Percentiles rank a stretch among this genome's conserved stretches.
These are phyloP conservation scores for Cyanoramphus novaezelandiae DNA, from an alignment of 2,113 vertebrate genomes.

Conservation along the genomic window DNA sequence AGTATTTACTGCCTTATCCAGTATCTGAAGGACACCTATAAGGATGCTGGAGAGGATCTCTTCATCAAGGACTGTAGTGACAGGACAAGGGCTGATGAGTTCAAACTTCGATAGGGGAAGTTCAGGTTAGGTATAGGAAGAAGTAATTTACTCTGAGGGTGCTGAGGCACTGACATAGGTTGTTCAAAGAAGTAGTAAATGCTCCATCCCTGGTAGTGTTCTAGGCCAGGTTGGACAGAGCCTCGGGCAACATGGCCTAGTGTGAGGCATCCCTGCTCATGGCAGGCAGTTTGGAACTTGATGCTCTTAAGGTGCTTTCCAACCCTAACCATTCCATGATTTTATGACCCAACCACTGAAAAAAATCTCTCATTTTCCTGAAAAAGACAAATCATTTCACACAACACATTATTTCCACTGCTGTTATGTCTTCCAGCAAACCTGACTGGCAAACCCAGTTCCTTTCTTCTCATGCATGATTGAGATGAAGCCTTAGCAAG, in stretches of 20 bases:
- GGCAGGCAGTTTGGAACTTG: neutral
- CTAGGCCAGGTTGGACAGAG: neutral
- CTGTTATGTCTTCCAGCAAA: neutral
- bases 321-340: neutral
- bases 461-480: accelerated
- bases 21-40: neutral
- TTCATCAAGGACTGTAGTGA: neutral
- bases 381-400: neutral
- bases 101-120: neutral
- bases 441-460: neutral
- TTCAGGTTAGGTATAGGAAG: neutral
- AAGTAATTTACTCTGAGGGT: neutral
- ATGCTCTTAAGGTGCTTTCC: neutral
- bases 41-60: neutral
- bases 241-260: neutral
- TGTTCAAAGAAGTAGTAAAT: neutral
- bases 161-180: neutral
- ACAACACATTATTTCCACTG: neutral
- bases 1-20: neutral
- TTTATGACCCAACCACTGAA: neutral
- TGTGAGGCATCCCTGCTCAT: neutral
- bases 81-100: neutral
- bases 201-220: neutral
- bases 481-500: neutral
- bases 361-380: no score